phyloP scores from a whole-genome alignment of 2,888 invertebrate genomes.

The Latrodectus hesperus region DNA sequence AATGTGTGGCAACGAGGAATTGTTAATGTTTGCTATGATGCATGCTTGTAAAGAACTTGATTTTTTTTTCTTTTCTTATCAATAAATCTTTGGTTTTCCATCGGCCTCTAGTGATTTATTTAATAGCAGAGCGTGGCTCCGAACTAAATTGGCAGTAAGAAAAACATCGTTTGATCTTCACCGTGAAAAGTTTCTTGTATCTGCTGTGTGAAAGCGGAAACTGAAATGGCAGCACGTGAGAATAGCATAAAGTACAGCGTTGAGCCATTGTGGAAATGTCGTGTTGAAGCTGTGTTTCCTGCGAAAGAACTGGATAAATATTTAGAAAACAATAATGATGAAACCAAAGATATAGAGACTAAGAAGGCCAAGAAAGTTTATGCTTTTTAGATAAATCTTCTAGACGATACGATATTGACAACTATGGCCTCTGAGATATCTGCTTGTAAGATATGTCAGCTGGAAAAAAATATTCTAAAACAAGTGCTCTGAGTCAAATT shows the following conservation, averaged over 20 bases:
- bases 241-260: not conserved
- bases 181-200: too few species aligned
- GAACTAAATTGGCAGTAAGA: too few species aligned
- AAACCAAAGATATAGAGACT: not conserved
- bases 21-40: too few species aligned
- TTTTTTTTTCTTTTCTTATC: too few species aligned
- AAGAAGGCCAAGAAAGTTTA: slow-evolving; percentile 19
- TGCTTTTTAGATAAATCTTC: slow-evolving; percentile 10
- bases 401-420: slow-evolving; percentile 20
- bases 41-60: too few species aligned
- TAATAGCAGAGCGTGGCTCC: too few species aligned
- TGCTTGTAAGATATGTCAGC: not conserved
- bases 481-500: not conserved
- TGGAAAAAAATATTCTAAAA: not conserved
- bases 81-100: too few species aligned
- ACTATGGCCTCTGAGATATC: slow-evolving; percentile 5
- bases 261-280: not conserved
- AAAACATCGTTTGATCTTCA: too few species aligned
- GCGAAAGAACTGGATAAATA: not conserved
- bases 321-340: not conserved
- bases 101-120: too few species aligned
- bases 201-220: not conserved
- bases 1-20: too few species aligned
- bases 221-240: not conserved
- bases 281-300: not conserved